Percentiles rank a stretch among this genome's conserved stretches.
Conservation (phyloP, 2,113 vertebrate genomes). For the Sinocyclocheilus rhinocerous region DNA sequence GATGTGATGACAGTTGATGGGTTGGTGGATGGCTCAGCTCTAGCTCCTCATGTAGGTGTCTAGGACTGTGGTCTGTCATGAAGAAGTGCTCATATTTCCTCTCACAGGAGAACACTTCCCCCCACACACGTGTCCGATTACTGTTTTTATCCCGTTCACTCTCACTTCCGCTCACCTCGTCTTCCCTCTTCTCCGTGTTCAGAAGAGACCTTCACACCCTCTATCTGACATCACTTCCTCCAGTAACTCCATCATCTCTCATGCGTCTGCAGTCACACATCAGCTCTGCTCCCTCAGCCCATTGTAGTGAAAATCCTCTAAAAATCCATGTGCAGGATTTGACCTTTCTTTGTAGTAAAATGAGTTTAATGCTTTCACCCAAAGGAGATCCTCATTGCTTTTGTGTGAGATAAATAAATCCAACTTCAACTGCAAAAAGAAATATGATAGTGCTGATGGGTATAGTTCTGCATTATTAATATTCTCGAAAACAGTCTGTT, state of each 20-base stretch:
- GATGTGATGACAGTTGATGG: too few relatives aligned
- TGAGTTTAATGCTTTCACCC: not conserved
- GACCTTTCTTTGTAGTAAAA: not conserved
- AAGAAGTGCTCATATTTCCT: too few relatives aligned
- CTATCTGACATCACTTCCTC: not conserved
- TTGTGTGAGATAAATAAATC: not conserved
- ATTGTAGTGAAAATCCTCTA: not conserved
- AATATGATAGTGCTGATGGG: too few relatives aligned
- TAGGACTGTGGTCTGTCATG: not conserved
- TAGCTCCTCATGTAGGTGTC: not conserved
- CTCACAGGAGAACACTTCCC: not conserved
- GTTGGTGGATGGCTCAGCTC: not conserved
- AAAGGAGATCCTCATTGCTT: not conserved
- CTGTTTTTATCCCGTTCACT: not conserved
- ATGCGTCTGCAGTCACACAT: not conserved
- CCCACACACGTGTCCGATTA: not conserved
- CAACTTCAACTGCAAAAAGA: too few relatives aligned
- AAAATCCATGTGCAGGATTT: not conserved
- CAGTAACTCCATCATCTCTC: too few relatives aligned
- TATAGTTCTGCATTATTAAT: too few relatives aligned
- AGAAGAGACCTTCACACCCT: not conserved
- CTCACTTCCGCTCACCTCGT: not conserved
- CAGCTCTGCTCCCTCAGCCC: not conserved
- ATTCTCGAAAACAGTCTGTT: too few relatives aligned
- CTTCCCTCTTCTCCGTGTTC: not conserved